Evolutionary conservation across 2,888 invertebrate species (phyloP).

Genomic region (Nomada flava): DNA sequence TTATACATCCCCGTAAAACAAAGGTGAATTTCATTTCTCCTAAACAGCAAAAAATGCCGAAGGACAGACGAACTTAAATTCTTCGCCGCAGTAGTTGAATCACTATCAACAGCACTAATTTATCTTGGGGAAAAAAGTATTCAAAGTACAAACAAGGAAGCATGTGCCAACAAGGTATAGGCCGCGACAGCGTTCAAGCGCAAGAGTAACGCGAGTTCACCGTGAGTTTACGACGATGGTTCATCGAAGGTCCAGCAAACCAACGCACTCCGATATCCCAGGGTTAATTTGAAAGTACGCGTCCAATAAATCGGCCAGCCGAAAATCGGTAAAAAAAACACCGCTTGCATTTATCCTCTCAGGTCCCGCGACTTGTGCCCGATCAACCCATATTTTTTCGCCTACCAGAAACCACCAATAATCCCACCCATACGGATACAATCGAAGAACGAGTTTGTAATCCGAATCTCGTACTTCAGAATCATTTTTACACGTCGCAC

Average conservation of each 20-base stretch:
- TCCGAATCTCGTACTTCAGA: conserved; percentile 48
- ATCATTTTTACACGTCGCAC: conserved; percentile 18
- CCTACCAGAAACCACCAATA: not conserved
- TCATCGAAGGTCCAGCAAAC: conserved; percentile 5
- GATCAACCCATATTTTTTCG: conserved; percentile 43
- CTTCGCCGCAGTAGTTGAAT: too few species aligned
- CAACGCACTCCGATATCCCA: not conserved
- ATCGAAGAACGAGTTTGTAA: conserved; percentile 64
- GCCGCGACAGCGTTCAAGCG: not conserved
- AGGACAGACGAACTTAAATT: too few species aligned
- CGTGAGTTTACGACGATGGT: conserved; percentile 11
- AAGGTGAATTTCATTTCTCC: too few species aligned
- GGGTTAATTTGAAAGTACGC: conserved; percentile 40
- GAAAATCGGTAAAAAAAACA: conserved; percentile 19
- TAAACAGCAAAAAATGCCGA: too few species aligned
- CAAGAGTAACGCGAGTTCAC: not conserved
- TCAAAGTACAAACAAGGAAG: not conserved
- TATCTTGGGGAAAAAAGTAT: too few species aligned
- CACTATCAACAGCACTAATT: too few species aligned
- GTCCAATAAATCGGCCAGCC: conserved; percentile 31
- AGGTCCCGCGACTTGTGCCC: conserved; percentile 36
- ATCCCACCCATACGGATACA: conserved; percentile 15
- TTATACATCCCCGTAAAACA: too few species aligned
- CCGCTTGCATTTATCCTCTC: not conserved
- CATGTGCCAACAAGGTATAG: not conserved